A percentile compares a stretch with the other conserved stretches of the same genome.
These are phyloP conservation scores for Apogon hyalosoma DNA, from an alignment of 2,797 vertebrate genomes.

Conservation along the genomic window DNA sequence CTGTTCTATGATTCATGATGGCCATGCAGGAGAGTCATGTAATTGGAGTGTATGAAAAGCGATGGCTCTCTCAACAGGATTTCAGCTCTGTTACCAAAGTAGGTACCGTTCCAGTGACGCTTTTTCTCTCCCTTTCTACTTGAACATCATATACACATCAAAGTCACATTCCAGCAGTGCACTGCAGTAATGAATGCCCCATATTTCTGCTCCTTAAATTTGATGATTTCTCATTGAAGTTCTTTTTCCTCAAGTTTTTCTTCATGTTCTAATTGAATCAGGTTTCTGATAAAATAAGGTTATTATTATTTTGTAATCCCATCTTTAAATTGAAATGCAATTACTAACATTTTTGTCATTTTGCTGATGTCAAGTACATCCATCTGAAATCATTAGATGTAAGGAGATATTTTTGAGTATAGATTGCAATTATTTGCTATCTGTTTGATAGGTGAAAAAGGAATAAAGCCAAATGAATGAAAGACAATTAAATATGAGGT, in stretches of 20 bases:
- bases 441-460: neutral
- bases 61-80: slow-evolving; percentile 68
- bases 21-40: slow-evolving; percentile 74
- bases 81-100: slow-evolving; percentile 66
- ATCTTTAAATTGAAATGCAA: neutral
- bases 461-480: neutral
- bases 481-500: too few species aligned
- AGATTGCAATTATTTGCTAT: neutral
- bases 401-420: neutral
- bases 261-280: slow-evolving; percentile 51
- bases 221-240: slow-evolving; percentile 65
- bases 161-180: slow-evolving; percentile 72
- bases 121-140: slow-evolving; percentile 75
- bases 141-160: slow-evolving; percentile 79
- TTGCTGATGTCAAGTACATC: neutral
- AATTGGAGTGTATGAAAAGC: slow-evolving; percentile 80
- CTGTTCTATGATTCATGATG: slow-evolving; percentile 82
- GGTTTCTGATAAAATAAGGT: slow-evolving; percentile 31
- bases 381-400: slow-evolving; percentile 1
- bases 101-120: slow-evolving; percentile 68
- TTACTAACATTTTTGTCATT: slow-evolving; percentile 20
- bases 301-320: slow-evolving; percentile 17
- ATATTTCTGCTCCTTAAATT: slow-evolving; percentile 71
- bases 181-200: slow-evolving; percentile 76
- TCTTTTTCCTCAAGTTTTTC: slow-evolving; percentile 29